Percentiles rank a stretch among this genome's conserved stretches.
Conservation (phyloP, 1,140 invertebrate genomes). For the Lanistes nyassanus region DNA sequence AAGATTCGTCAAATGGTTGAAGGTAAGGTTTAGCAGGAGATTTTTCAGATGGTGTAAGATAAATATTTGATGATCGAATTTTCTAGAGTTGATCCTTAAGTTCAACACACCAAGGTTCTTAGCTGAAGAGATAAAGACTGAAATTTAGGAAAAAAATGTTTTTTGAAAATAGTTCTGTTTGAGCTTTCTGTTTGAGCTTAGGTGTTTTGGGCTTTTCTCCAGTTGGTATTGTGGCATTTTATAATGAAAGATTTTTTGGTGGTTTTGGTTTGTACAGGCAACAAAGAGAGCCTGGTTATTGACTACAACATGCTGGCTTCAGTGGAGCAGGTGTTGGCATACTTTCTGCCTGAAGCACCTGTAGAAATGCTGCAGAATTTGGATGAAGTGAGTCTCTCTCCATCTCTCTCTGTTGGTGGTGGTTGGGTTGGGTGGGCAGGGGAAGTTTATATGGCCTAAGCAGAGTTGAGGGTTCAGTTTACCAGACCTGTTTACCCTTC, state of each 20-base stretch:
- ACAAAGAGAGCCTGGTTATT: conserved; percentile 87
- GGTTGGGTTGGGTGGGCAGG: no score
- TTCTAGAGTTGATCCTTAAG: no score
- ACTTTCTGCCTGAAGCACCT: conserved; percentile 97
- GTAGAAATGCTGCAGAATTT: conserved; percentile 95
- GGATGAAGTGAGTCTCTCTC: conserved; percentile 81
- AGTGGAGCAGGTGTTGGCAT: conserved; percentile 92
- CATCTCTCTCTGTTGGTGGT: no score
- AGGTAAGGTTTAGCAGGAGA: conserved; percentile 66
- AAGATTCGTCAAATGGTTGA: conserved; percentile 96
- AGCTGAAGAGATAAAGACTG: no score
- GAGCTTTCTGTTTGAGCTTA: background rate
- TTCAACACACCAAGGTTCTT: no score
- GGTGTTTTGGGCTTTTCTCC: background rate
- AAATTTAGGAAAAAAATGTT: no score
- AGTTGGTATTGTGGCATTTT: no score
- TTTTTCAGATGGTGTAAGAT: background rate
- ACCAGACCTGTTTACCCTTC: no score
- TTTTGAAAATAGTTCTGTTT: background rate
- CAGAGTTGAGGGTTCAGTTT: no score
- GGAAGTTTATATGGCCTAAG: no score
- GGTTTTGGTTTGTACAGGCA: conserved; percentile 63
- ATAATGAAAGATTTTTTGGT: no score
- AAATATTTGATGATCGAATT: background rate
- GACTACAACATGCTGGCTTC: conserved; percentile 91